Percentiles rank a stretch among this genome's conserved stretches.
These are phyloP conservation scores for Troides oblongomaculatus DNA, from an alignment of 2,888 invertebrate genomes.

Conservation along the genomic window DNA sequence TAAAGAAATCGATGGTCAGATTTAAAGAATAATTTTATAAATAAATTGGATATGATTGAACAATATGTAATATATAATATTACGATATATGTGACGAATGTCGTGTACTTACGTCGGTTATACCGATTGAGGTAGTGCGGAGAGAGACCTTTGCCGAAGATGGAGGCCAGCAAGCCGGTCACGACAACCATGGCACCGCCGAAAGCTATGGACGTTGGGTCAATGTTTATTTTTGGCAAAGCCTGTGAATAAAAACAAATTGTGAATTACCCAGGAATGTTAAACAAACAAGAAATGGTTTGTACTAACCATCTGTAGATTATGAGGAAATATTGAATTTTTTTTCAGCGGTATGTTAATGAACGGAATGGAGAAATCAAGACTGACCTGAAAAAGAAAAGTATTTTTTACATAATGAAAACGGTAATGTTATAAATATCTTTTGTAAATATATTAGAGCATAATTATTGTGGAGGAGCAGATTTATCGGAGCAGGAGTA, in stretches of 20 bases:
- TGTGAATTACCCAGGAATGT: background rate
- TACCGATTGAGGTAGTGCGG: constrained; percentile 43
- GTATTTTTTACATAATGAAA: background rate
- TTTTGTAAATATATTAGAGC: background rate
- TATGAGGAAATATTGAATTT: constrained; percentile 51
- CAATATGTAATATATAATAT: background rate
- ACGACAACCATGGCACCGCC: constrained; percentile 79
- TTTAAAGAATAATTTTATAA: too few species aligned
- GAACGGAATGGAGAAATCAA: constrained; percentile 84
- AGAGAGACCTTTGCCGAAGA: constrained; percentile 50
- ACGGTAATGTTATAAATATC: background rate
- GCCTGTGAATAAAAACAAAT: constrained; percentile 45
- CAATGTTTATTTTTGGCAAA: constrained; percentile 80
- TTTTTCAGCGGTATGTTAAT: constrained; percentile 82
- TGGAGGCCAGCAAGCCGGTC: constrained; percentile 78
- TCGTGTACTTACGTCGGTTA: constrained; percentile 54
- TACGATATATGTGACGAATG: background rate
- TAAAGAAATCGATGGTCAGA: too few species aligned
- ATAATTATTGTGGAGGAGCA: too few species aligned
- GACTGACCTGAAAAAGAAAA: constrained; percentile 76
- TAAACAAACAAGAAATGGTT: background rate
- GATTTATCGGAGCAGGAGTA: too few species aligned
- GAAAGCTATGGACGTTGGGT: constrained; percentile 80
- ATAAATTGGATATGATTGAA: background rate
- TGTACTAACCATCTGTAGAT: background rate